Conservation (phyloP, 2,797 vertebrate genomes). For the Luscinia luscinia region DNA sequence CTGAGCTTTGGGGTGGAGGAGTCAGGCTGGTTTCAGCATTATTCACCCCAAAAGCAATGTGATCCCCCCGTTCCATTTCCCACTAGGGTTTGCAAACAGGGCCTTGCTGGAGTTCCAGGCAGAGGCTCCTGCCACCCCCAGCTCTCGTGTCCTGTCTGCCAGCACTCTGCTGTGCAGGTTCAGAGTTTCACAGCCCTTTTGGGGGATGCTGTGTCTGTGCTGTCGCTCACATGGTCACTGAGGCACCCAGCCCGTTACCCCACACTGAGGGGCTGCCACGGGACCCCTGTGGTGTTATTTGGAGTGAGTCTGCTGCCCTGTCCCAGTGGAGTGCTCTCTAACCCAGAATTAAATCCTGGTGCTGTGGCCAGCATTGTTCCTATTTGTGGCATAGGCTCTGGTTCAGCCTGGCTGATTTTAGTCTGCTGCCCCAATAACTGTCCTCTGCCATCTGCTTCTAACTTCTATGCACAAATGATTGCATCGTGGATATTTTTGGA, state of each 20-base stretch:
- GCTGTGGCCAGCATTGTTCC: rapidly evolving
- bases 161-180: too few species aligned
- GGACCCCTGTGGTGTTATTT: rapidly evolving
- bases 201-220: rapidly evolving
- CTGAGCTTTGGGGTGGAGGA: background rate
- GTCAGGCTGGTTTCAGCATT: background rate
- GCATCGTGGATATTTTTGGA: background rate
- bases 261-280: rapidly evolving
- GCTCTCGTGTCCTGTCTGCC: background rate
- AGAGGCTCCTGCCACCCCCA: background rate
- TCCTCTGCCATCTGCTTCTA: background rate
- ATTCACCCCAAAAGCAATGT: rapidly evolving
- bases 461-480: background rate
- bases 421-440: background rate
- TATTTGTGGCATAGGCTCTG: background rate
- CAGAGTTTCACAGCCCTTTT: too few species aligned
- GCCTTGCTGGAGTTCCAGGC: background rate
- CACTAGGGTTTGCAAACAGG: background rate
- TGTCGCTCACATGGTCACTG: rapidly evolving
- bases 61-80: background rate
- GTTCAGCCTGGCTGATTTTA: background rate
- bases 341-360: background rate
- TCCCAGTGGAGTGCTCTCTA: background rate
- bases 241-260: rapidly evolving
- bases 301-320: too few species aligned